These are phyloP conservation scores for Petrophora chlorosata DNA, from an alignment of 2,888 invertebrate genomes.

Conservation along the genomic window DNA sequence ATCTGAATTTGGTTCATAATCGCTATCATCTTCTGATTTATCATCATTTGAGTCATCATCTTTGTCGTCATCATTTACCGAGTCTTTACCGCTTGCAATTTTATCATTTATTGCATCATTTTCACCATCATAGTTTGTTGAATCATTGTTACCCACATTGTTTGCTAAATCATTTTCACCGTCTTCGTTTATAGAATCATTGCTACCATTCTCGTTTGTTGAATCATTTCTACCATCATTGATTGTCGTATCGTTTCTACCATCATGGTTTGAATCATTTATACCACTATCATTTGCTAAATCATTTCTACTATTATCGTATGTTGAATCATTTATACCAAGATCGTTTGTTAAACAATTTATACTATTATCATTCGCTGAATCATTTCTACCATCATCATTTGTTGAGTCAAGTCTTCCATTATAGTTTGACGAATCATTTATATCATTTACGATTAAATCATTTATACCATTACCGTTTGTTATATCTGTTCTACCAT, in stretches of 20 bases:
- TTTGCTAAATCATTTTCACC: no score
- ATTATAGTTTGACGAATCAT: neutral
- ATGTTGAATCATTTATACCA: neutral
- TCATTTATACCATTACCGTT: slow-evolving; percentile 6
- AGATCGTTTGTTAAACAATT: neutral
- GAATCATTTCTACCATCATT: neutral
- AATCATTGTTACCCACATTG: no score
- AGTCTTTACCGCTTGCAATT: neutral
- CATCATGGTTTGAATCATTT: neutral
- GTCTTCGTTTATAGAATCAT: no score
- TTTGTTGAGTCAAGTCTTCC: neutral
- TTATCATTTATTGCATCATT: neutral
- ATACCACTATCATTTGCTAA: neutral
- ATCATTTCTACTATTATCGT: neutral
- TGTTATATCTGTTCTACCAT: neutral
- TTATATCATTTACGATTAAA: neutral
- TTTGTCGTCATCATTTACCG: neutral
- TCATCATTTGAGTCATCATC: slow-evolving; percentile 5
- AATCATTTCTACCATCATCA: neutral
- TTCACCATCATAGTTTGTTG: neutral
- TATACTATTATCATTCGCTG: neutral
- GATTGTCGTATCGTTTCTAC: no score
- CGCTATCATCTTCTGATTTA: slow-evolving; percentile 8
- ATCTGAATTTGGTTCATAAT: slow-evolving; percentile 12
- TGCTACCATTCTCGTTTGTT: neutral